phyloP scores from a whole-genome alignment of 2,888 invertebrate species.

The Rhagium mordax region DNA sequence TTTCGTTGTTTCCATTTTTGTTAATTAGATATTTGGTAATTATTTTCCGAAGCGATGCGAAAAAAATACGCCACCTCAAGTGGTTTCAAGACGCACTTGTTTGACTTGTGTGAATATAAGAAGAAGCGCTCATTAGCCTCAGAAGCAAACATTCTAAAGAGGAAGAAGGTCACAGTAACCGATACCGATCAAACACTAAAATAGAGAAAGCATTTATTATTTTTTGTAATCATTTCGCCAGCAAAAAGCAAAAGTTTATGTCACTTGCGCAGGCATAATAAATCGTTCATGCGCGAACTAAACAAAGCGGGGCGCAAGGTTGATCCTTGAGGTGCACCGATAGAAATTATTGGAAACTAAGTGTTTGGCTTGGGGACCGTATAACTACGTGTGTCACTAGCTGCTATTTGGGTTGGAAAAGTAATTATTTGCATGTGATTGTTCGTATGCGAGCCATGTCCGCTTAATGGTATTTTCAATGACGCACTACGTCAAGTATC shows the following conservation, averaged over 20 bases:
- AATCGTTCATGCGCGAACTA: too few relatives aligned
- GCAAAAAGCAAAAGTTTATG: too few relatives aligned
- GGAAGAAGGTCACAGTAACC: neutral
- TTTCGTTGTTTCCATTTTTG: neutral
- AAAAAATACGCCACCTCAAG: neutral
- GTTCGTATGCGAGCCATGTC: constrained; percentile 24
- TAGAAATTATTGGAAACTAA: too few relatives aligned
- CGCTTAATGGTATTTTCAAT: constrained; percentile 22
- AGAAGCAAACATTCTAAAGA: neutral
- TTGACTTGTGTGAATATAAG: neutral
- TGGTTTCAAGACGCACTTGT: neutral
- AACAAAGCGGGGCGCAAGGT: too few relatives aligned
- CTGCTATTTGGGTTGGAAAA: too few relatives aligned
- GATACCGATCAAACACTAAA: neutral
- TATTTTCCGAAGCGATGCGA: neutral
- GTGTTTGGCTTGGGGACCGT: too few relatives aligned
- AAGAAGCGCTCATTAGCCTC: neutral
- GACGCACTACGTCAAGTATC: constrained; percentile 16
- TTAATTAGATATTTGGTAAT: neutral
- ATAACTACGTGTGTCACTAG: too few relatives aligned
- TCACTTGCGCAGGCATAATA: too few relatives aligned
- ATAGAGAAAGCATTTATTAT: too few relatives aligned
- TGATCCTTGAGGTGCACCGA: too few relatives aligned
- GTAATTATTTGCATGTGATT: too few relatives aligned
- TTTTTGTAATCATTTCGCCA: too few relatives aligned